Evolutionary conservation across 2,797 vertebrate genomes (phyloP).

Genomic region (Chelidonichthys spinosus): DNA sequence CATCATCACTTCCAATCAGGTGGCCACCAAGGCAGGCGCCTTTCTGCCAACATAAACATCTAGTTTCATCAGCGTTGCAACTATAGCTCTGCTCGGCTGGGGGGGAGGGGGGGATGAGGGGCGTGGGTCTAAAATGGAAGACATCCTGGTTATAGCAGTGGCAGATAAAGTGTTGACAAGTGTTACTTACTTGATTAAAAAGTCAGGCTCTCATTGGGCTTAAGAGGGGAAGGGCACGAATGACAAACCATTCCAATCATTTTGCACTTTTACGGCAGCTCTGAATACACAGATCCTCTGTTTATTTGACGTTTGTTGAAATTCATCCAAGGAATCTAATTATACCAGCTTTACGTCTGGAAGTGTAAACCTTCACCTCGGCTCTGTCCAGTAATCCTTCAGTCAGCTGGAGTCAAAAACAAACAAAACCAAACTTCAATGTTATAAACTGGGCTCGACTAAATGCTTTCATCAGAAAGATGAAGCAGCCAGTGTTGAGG

Average conservation of each 20-base stretch:
- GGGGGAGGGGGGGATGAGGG: conserved; percentile 41
- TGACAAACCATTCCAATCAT: conserved; percentile 5
- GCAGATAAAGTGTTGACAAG: conserved; percentile 61
- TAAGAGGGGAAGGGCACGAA: conserved; percentile 22
- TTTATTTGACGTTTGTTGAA: background rate
- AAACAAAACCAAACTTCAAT: background rate
- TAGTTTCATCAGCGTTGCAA: conserved; percentile 61
- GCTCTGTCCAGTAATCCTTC: conserved; percentile 52
- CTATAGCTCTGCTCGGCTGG: conserved; percentile 52
- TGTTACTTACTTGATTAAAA: conserved; percentile 51
- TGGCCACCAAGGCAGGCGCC: conserved; percentile 43
- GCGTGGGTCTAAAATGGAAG: conserved; percentile 58
- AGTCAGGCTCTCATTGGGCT: conserved; percentile 34
- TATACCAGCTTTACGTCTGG: background rate
- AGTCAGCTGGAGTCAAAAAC: conserved; percentile 28
- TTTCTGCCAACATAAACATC: conserved; percentile 70
- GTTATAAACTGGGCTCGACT: conserved; percentile 7
- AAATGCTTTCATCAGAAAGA: conserved; percentile 9
- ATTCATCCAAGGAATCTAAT: conserved; percentile 31
- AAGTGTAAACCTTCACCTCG: conserved; percentile 17
- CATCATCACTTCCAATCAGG: conserved; percentile 67
- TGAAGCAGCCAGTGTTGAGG: background rate
- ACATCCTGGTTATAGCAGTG: conserved; percentile 61
- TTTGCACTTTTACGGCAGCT: conserved; percentile 32
- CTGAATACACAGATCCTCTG: background rate